phyloP scores from a whole-genome alignment of 1,140 invertebrate genomes.

The Aphidius ervi region DNA sequence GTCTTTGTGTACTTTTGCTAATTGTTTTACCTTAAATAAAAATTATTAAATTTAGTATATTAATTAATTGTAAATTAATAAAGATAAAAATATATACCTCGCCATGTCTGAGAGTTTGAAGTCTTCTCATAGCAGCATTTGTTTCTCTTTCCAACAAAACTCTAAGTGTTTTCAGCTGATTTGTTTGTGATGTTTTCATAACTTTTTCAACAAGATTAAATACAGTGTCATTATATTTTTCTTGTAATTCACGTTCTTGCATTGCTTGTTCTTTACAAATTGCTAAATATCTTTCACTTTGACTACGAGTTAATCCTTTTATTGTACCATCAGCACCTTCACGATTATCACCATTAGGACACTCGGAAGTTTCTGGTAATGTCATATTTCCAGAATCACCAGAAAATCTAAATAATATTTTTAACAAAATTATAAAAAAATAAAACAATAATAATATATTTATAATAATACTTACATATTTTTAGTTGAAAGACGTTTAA shows the following conservation, averaged over 20 bases:
- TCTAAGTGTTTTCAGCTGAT: slow-evolving; percentile 70
- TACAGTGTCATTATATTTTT: slow-evolving; percentile 80
- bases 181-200: slow-evolving; percentile 71
- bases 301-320: slow-evolving; percentile 57
- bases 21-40: slow-evolving; percentile 58
- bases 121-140: slow-evolving; percentile 75
- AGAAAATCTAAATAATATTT: slow-evolving; percentile 40
- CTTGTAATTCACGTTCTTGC: slow-evolving; percentile 73
- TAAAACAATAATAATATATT: slow-evolving; percentile 15
- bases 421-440: slow-evolving; percentile 15
- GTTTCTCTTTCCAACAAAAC: slow-evolving; percentile 69
- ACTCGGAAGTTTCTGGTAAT: slow-evolving; percentile 40
- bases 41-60: background rate
- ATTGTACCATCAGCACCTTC: slow-evolving; percentile 48
- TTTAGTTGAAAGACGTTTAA: slow-evolving; percentile 75
- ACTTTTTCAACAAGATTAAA: slow-evolving; percentile 74
- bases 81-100: slow-evolving; percentile 61
- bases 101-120: slow-evolving; percentile 76
- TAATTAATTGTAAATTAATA: background rate
- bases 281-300: slow-evolving; percentile 64
- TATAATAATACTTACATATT: slow-evolving; percentile 66
- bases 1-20: slow-evolving; percentile 77
- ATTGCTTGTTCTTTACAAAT: slow-evolving; percentile 67
- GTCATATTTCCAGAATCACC: slow-evolving; percentile 35
- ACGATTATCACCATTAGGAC: slow-evolving; percentile 34